Conservation (phyloP, 37 sponge, comb jelly and placozoan species). For the Theonella swinhoei region DNA sequence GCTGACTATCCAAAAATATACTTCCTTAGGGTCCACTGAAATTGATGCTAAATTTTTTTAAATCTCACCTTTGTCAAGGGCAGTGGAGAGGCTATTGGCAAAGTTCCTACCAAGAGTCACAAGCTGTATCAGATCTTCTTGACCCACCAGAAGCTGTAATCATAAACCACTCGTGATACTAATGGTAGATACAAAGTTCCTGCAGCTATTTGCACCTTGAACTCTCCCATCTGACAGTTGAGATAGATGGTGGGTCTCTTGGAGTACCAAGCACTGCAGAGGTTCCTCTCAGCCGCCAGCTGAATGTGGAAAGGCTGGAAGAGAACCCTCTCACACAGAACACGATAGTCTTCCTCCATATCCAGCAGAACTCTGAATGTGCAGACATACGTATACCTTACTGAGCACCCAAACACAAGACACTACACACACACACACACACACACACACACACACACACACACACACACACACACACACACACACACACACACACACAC, state of each 20-base stretch:
- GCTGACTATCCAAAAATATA: too few species aligned
- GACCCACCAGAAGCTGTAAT: constrained; percentile 36
- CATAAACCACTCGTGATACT: neutral
- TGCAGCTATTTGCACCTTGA: constrained; percentile 8
- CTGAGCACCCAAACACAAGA: neutral
- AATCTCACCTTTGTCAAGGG: constrained; percentile 22
- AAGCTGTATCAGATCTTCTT: constrained; percentile 39
- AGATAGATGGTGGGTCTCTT: constrained; percentile 31
- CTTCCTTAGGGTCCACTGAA: too few species aligned
- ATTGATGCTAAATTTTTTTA: too few species aligned
- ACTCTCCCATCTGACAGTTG: constrained; percentile 36
- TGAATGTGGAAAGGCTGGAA: constrained; percentile 59
- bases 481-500: too few species aligned
- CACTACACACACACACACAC: too few species aligned
- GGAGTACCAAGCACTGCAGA: constrained; percentile 45
- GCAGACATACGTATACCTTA: neutral
- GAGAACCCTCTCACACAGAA: constrained; percentile 48
- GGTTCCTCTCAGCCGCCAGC: constrained; percentile 57
- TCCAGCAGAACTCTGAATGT: constrained; percentile 41
- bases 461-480: too few species aligned
- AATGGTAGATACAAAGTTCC: neutral
- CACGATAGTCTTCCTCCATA: neutral
- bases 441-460: constrained; percentile 18
- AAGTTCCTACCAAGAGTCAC: constrained; percentile 4
- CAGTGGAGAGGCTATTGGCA: constrained; percentile 4